Conservation (phyloP, 2,888 invertebrate species). For the Hetaerina titia region DNA sequence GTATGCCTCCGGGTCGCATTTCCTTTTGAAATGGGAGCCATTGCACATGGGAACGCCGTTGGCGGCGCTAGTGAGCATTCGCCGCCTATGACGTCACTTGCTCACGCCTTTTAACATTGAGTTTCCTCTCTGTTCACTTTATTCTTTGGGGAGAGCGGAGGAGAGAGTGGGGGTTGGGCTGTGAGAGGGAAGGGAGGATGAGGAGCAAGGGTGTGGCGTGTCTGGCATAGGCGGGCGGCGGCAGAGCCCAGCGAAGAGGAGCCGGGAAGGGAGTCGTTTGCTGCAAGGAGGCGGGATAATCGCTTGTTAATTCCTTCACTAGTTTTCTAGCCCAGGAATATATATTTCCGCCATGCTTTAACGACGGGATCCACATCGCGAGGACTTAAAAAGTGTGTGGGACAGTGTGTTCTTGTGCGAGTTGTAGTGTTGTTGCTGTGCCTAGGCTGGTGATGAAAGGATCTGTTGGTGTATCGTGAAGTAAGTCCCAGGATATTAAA, state of each 20-base stretch:
- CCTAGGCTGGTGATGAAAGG: constrained; percentile 66
- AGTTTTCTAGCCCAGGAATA: neutral
- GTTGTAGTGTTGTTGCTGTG: constrained; percentile 65
- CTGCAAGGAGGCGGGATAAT: neutral
- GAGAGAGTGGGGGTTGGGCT: constrained; percentile 25
- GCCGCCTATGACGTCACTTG: constrained; percentile 59
- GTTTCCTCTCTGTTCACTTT: constrained; percentile 65
- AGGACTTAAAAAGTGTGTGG: constrained; percentile 45
- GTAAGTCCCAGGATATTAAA: constrained; percentile 39
- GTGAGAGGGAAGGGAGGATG: constrained; percentile 35
- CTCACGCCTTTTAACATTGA: constrained; percentile 67
- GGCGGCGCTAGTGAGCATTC: constrained; percentile 47
- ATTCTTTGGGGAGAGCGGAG: constrained; percentile 46
- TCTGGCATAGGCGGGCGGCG: constrained; percentile 62
- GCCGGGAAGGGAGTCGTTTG: constrained; percentile 40
- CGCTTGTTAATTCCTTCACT: neutral
- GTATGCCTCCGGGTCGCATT: neutral
- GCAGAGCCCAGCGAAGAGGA: constrained; percentile 51
- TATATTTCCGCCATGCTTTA: constrained; percentile 23
- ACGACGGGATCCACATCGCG: constrained; percentile 40
- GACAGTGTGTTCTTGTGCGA: constrained; percentile 64
- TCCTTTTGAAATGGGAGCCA: constrained; percentile 40
- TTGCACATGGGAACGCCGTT: neutral
- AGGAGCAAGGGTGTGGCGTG: constrained; percentile 68
- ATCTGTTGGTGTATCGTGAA: constrained; percentile 66